Conservation (phyloP, 92 coral and sea anemone species). For the Phenganax stokvisi region DNA sequence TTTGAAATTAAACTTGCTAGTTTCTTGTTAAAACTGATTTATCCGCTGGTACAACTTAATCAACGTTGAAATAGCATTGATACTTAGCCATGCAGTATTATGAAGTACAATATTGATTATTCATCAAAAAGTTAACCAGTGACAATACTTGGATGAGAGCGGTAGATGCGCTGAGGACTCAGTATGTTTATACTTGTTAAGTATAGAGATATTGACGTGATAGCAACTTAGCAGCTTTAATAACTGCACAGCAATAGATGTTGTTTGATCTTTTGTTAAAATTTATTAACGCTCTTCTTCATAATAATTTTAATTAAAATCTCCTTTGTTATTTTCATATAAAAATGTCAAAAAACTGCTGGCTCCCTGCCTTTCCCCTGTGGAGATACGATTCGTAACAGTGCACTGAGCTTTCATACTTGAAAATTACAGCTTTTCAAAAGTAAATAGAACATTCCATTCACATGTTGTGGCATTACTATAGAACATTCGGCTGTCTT, state of each 20-base stretch:
- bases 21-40: too few species aligned
- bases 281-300: background rate
- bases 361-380: conserved; percentile 1
- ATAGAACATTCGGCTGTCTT: conserved; percentile 3
- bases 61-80: too few species aligned
- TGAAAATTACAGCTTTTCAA: background rate
- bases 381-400: background rate
- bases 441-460: background rate
- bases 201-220: conserved; percentile 8
- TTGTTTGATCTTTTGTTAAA: conserved; percentile 17
- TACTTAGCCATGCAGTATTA: too few species aligned
- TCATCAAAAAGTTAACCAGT: too few species aligned
- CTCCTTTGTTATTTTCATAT: background rate
- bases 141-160: too few species aligned
- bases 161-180: too few species aligned
- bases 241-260: background rate
- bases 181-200: background rate
- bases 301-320: conserved; percentile 13
- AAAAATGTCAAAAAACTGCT: background rate
- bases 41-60: too few species aligned
- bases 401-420: background rate
- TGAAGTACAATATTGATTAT: too few species aligned
- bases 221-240: background rate
- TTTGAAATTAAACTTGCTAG: too few species aligned
- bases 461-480: conserved; percentile 1